phyloP scores from a whole-genome alignment of 2,888 invertebrate genomes.

The Diogma glabrata region DNA sequence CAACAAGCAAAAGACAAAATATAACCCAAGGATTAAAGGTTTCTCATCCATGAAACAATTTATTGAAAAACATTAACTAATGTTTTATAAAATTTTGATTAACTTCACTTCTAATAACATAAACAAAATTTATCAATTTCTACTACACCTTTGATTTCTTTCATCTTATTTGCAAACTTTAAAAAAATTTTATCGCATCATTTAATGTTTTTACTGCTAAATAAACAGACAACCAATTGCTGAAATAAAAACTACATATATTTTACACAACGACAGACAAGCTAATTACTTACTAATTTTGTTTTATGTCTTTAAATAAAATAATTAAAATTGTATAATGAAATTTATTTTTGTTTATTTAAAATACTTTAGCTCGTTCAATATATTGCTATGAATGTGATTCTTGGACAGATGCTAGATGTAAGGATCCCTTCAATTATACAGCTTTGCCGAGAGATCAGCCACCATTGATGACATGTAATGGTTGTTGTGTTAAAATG shows the following conservation, averaged over 20 bases:
- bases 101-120: too few relatives aligned
- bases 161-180: too few relatives aligned
- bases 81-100: too few relatives aligned
- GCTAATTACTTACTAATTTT: background rate
- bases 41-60: too few relatives aligned
- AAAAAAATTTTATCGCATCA: too few relatives aligned
- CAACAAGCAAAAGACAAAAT: too few relatives aligned
- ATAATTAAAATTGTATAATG: background rate
- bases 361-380: conserved; percentile 55
- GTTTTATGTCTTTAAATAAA: background rate
- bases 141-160: too few relatives aligned
- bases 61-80: too few relatives aligned
- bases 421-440: conserved; percentile 89
- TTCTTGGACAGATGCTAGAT: conserved; percentile 80
- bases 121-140: too few relatives aligned
- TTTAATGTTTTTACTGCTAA: background rate
- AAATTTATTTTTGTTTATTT: background rate
- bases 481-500: conserved; percentile 93
- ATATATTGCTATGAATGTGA: conserved; percentile 92
- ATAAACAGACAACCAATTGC: background rate
- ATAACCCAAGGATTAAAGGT: too few relatives aligned
- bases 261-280: too few relatives aligned
- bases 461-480: conserved; percentile 78
- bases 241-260: background rate
- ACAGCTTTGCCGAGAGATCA: conserved; percentile 78